Evolutionary conservation across 2,113 vertebrate genomes (phyloP).

Genomic region (Saccopteryx bilineata): DNA sequence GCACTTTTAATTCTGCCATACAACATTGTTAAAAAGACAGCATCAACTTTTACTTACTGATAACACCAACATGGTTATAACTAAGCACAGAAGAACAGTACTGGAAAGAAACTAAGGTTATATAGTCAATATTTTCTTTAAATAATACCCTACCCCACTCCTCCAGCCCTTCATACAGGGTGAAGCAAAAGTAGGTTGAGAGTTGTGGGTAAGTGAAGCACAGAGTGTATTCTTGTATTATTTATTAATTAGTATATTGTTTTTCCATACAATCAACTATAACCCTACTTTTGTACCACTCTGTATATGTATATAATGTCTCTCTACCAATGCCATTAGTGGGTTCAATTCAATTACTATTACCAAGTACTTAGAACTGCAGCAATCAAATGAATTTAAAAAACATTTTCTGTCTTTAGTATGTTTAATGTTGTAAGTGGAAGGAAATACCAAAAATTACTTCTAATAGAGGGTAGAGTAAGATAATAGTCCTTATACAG

Average conservation of each 20-base stretch:
- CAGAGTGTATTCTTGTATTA: background rate
- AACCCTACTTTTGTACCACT: background rate
- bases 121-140: background rate
- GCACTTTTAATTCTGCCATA: background rate
- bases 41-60: background rate
- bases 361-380: background rate
- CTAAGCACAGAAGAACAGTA: background rate
- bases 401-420: conserved; percentile 1
- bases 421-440: background rate
- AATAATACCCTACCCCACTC: background rate
- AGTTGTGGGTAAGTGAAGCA: background rate
- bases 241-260: background rate
- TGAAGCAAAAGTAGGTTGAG: background rate
- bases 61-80: background rate
- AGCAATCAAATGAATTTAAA: background rate
- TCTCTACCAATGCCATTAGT: background rate
- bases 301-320: background rate
- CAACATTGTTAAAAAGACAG: background rate
- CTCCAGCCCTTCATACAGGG: background rate
- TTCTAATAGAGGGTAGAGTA: background rate
- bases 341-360: background rate
- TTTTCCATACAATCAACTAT: background rate
- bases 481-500: background rate
- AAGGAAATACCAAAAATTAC: background rate
- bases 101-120: background rate